Conservation (phyloP, 2,797 vertebrate species). For the Pampus argenteus region DNA sequence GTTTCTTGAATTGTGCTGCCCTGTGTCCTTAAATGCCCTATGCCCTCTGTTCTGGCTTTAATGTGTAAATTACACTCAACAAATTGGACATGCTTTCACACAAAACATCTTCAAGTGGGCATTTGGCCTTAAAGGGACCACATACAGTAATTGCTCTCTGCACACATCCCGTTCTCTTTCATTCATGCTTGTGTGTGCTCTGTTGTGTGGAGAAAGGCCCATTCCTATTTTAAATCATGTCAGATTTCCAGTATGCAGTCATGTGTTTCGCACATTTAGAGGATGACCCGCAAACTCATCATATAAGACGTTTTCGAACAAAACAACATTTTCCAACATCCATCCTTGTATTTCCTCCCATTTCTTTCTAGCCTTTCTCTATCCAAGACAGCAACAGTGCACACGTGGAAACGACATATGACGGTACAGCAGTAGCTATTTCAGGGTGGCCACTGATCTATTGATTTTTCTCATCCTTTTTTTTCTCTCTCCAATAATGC, state of each 20-base stretch:
- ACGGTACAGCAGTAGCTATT: constrained; percentile 56
- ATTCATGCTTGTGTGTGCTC: constrained; percentile 38
- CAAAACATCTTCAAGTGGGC: constrained; percentile 51
- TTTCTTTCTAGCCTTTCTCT: constrained; percentile 9
- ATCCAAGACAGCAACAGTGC: not conserved
- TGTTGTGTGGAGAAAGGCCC: constrained; percentile 16
- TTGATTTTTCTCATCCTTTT: constrained; percentile 74
- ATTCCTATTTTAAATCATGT: constrained; percentile 35
- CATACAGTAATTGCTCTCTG: constrained; percentile 48
- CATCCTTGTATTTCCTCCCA: constrained; percentile 3
- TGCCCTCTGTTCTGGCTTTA: constrained; percentile 31
- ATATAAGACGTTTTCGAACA: no score
- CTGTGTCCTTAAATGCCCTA: not conserved
- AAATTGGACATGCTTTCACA: constrained; percentile 48
- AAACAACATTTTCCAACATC: no score
- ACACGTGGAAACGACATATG: constrained; percentile 44
- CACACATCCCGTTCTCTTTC: constrained; percentile 49
- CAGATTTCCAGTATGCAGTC: constrained; percentile 23
- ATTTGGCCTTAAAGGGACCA: constrained; percentile 40
- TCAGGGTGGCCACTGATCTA: constrained; percentile 65
- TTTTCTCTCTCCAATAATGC: constrained; percentile 66
- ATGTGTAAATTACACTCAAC: constrained; percentile 25
- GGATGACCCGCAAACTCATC: constrained; percentile 11
- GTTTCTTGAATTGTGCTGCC: not conserved
- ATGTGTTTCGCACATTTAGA: constrained; percentile 8